Evolutionary conservation across 2,113 vertebrate genomes (phyloP).

Genomic region (Cnemophilus loriae): DNA sequence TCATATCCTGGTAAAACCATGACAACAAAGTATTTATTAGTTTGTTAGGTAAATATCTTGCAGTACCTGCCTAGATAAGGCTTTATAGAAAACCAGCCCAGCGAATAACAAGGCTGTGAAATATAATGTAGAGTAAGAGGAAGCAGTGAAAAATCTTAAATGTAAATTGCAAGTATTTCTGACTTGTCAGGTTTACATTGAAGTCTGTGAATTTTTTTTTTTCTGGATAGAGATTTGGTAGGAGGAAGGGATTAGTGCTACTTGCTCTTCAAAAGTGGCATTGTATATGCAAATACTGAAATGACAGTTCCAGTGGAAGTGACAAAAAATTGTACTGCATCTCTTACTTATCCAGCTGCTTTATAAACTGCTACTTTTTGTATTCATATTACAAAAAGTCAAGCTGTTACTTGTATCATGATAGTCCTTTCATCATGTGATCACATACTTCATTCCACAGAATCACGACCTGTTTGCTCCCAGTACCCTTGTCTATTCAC

Average conservation of each 20-base stretch:
- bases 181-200: neutral
- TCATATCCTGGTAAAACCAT: slow-evolving; percentile 53
- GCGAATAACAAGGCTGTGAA: neutral
- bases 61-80: slow-evolving; percentile 30
- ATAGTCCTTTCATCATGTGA: neutral
- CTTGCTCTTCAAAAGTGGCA: neutral
- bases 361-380: neutral
- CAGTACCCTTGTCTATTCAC: neutral
- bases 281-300: neutral
- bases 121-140: neutral
- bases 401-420: neutral
- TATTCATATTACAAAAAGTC: neutral
- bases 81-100: neutral
- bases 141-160: neutral
- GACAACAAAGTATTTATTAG: slow-evolving; percentile 21
- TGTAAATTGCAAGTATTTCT: neutral
- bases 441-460: neutral
- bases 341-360: neutral
- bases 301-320: neutral
- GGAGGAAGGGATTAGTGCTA: neutral
- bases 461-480: neutral
- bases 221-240: neutral
- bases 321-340: neutral
- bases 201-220: neutral
- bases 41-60: slow-evolving; percentile 50